Base-by-base conservation (phyloP, 2,113 vertebrate species). In the Aspiorhynchus laticeps region DNA sequence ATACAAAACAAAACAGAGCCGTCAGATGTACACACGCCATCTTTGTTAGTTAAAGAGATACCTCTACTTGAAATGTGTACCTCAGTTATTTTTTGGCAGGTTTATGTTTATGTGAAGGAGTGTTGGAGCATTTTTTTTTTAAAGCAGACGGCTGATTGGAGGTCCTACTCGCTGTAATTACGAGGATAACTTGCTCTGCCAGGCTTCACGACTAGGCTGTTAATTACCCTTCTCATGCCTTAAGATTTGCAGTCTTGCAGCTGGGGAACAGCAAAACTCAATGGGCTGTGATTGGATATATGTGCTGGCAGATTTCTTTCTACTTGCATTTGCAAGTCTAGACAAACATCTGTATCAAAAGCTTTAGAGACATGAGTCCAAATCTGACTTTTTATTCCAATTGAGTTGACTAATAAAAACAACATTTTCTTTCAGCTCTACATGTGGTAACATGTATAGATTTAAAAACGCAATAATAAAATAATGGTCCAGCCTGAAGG, bases 151-250 rank as follows among this genome's bases (percentile, higher is more conserved):
- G 41, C 67, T 82, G 76, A 84, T 71, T 80, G 31, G 84, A 84
- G 31, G 86, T 88, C 81, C 73, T 76, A 79, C 59, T 83, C 38
- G 36, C 75, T 63, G 76, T 90, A 88, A 91, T 89, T 84, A 86
- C 9, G 48, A 78, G 83, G 88, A 87, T 87, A 87, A 88, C 87
- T 86, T 83, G 77, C 86, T 89, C 87, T 87, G 83, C 79, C 82
- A 86, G 81, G 53, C 86, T 89, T 87, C 73, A 87, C 81, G 80
- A 78, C 83, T 56, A 80, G 63, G 24, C 83, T 74, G 67, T 89
- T 89, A 87, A 88, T 90, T 89, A 88, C 74, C 78, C 71, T 86
- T 83, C 65, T 85, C 89, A 85, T 56, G 61, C 46, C 83, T 87
- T 83, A 86, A 85, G 85, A 89, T 88, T 63, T 83, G 86, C 43